A percentile compares a stretch with the other conserved stretches of the same genome.
phyloP scores from a whole-genome alignment of 2,797 vertebrate genomes.

The Amblyraja radiata region DNA sequence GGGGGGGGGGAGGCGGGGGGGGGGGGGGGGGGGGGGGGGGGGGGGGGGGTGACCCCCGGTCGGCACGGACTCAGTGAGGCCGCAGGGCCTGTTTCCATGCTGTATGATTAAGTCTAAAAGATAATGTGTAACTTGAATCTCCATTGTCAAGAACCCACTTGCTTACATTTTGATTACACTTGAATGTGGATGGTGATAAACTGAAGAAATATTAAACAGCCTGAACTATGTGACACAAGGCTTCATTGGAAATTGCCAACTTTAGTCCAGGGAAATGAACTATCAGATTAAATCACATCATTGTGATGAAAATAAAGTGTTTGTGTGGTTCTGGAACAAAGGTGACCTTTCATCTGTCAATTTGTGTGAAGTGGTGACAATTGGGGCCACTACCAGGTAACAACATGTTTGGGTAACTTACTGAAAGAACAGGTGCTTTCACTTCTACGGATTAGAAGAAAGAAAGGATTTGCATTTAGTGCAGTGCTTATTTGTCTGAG shows the following conservation, averaged over 20 bases:
- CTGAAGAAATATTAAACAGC: background rate
- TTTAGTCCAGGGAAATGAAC: background rate
- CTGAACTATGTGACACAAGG: too few species aligned
- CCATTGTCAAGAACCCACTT: too few species aligned
- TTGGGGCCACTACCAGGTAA: constrained; percentile 40
- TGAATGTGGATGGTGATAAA: background rate
- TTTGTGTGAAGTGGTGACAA: constrained; percentile 46
- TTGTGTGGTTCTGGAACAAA: constrained; percentile 40
- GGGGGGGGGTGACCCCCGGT: too few species aligned
- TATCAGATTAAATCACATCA: constrained; percentile 24
- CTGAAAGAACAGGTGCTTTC: constrained; percentile 49
- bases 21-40: too few species aligned
- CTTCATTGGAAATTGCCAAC: background rate
- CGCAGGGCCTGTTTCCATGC: too few species aligned
- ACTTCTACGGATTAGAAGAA: constrained; percentile 46
- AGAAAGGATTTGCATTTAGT: constrained; percentile 43
- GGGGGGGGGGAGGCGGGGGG: too few species aligned
- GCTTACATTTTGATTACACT: too few species aligned
- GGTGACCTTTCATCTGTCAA: constrained; percentile 43
- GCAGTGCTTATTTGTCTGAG: constrained; percentile 39
- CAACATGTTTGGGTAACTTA: constrained; percentile 44
- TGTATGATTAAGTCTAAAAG: too few species aligned
- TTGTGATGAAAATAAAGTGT: constrained; percentile 41
- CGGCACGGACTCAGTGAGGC: too few species aligned
- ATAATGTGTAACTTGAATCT: too few species aligned